Conservation (phyloP, 2,888 invertebrate genomes). For the Drosophila setosimentum region DNA sequence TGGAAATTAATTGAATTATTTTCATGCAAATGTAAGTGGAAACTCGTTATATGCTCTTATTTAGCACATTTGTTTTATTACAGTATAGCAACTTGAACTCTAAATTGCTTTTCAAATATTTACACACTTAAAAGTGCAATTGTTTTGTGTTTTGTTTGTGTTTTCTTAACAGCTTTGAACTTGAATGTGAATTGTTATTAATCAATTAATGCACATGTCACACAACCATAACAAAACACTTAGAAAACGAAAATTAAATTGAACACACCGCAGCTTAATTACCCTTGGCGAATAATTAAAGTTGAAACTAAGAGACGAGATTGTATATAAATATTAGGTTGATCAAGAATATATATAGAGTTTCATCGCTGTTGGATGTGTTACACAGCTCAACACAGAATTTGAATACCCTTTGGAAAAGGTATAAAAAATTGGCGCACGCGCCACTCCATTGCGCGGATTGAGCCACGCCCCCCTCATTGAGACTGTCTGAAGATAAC, state of each 20-base stretch:
- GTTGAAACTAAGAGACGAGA: not conserved
- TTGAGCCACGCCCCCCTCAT: not conserved
- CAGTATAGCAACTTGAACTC: not conserved
- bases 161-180: constrained; percentile 66
- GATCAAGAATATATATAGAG: not conserved
- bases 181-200: constrained; percentile 67
- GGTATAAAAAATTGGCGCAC: constrained; percentile 32
- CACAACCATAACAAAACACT: constrained; percentile 19
- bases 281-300: not conserved
- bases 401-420: not conserved
- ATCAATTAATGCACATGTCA: constrained; percentile 71
- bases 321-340: not conserved
- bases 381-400: not conserved
- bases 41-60: not conserved
- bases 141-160: constrained; percentile 4
- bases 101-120: constrained; percentile 2
- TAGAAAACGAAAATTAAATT: not conserved
- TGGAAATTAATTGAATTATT: constrained; percentile 17
- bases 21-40: not conserved
- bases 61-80: not conserved
- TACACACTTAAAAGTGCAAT: constrained; percentile 2
- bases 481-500: constrained; percentile 29
- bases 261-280: not conserved
- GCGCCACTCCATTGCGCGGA: constrained; percentile 55
- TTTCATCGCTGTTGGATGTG: not conserved